Evolutionary conservation across 30 jellyfish, hydroid and myxozoan genomes (phyloP), one percentile per base, ranked within the genome.

Genomic region (Catostylus mosaicus): DNA sequence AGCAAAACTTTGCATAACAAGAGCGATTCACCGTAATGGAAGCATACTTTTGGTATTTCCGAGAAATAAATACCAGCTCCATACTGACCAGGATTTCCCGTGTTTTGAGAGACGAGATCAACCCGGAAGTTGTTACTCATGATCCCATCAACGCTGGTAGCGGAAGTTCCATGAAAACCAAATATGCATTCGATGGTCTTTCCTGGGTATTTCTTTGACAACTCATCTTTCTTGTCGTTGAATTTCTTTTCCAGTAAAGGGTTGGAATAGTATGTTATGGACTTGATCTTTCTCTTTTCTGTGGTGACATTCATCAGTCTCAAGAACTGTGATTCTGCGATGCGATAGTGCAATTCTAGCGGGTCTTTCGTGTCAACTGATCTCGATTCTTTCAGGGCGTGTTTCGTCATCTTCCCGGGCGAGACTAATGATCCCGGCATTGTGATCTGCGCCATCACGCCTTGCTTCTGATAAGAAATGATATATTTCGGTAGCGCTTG

Each of bases 101-200:
- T 52, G 57, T 75, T 75, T 36, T 50, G 30, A 8, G 86, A 31
- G 52, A 61, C 52, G 19, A 72, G 62, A 32, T 30, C 61, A 14
- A 78, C 24, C 1, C 48, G 65, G 50, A 80, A 80, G 75, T 84
- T 84, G 5, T 64, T 30, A 19, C 54, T 65, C 75, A 77, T 52
- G 6, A 87, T 75, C 5, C 63, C 37, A 23, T 67, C 80, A 23
- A 78, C 96, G 73, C 51, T 78, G 0, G 33, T 68, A 22, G 51
- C 62, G 9, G 48, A 26, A 11, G 97, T 88, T 10, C 93, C 97
- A 71, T 88, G 97, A 66, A 88, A 88, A 3, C 89, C 93, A 35
- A 35, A 88, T 29, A 88, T 88, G 37, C 46, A 23, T 2, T 76
- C 84, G 23, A 24, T 56, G 3, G 46, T 48, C n/a, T 19, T 10